These are phyloP conservation scores for Apotomis turbidana DNA, from an alignment of 2,888 invertebrate genomes.

Conservation along the genomic window DNA sequence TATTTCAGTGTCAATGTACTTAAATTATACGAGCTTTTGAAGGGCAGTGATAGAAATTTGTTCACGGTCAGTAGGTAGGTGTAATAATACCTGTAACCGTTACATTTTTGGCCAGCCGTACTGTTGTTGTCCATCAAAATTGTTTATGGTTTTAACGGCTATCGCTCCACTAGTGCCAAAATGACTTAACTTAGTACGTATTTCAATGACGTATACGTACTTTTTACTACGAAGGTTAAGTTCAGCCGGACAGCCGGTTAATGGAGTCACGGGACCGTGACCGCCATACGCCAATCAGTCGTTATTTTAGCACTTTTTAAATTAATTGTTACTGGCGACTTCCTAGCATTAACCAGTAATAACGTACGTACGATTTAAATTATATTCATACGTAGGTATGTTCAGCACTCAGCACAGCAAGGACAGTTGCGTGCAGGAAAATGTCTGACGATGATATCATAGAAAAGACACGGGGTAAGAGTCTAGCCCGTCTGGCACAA, in stretches of 20 bases:
- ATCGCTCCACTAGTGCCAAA: not conserved
- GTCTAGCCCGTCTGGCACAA: too few relatives aligned
- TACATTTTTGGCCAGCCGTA: slow-evolving; percentile 13
- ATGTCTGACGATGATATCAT: too few relatives aligned
- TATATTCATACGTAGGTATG: too few relatives aligned
- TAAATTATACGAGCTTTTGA: too few relatives aligned
- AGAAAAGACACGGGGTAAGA: too few relatives aligned
- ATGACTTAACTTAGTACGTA: not conserved
- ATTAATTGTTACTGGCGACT: slow-evolving; percentile 3
- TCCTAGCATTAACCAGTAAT: not conserved
- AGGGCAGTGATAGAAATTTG: not conserved
- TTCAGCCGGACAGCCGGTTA: not conserved
- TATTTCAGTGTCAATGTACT: too few relatives aligned
- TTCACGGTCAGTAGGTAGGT: not conserved
- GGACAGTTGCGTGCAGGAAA: too few relatives aligned
- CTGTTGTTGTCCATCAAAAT: not conserved
- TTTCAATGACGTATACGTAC: not conserved
- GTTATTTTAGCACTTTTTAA: slow-evolving; percentile 14
- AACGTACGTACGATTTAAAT: too few relatives aligned
- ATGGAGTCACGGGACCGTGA: slow-evolving; percentile 13
- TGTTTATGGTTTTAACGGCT: slow-evolving; percentile 17
- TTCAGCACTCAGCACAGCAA: too few relatives aligned
- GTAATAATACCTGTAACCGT: slow-evolving; percentile 1
- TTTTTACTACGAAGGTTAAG: not conserved
- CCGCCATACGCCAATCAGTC: slow-evolving; percentile 11